Evolutionary conservation across 2,888 invertebrate genomes (phyloP).

Genomic region (Aphidius colemani): DNA sequence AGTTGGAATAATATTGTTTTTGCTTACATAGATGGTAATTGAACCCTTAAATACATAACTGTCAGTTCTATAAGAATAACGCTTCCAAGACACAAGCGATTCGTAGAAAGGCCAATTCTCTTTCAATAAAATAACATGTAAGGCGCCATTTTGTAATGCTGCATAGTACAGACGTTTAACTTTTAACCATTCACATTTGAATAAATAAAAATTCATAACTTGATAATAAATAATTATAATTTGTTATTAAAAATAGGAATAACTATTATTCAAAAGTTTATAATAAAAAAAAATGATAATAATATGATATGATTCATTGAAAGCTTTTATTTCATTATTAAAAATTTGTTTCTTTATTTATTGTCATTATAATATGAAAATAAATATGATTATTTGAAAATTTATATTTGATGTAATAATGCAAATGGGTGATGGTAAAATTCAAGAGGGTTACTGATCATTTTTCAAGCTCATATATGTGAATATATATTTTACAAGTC

Average conservation of each 20-base stretch:
- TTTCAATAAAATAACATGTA: constrained; percentile 49
- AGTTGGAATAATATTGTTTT: neutral
- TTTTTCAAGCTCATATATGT: constrained; percentile 54
- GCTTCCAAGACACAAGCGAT: constrained; percentile 43
- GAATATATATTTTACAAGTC: constrained; percentile 37
- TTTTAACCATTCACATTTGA: neutral
- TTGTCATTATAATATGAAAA: neutral
- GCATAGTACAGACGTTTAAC: no score
- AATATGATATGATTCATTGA: neutral
- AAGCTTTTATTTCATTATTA: neutral
- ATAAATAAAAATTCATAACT: no score
- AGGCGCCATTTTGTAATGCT: constrained; percentile 27
- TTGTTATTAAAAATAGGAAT: no score
- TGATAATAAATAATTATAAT: no score
- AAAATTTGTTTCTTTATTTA: neutral
- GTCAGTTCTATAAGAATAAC: constrained; percentile 37
- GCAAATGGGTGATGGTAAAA: constrained; percentile 11
- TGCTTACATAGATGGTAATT: constrained; percentile 36
- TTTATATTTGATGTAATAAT: constrained; percentile 9
- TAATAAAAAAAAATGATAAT: neutral
- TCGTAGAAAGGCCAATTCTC: constrained; percentile 48
- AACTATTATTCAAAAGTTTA: no score
- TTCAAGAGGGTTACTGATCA: constrained; percentile 44
- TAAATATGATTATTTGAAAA: neutral
- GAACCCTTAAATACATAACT: constrained; percentile 33